Percentiles rank a stretch among this genome's conserved stretches.
phyloP scores from a whole-genome alignment of 2,113 vertebrate genomes.

The Semicossyphus pulcher region DNA sequence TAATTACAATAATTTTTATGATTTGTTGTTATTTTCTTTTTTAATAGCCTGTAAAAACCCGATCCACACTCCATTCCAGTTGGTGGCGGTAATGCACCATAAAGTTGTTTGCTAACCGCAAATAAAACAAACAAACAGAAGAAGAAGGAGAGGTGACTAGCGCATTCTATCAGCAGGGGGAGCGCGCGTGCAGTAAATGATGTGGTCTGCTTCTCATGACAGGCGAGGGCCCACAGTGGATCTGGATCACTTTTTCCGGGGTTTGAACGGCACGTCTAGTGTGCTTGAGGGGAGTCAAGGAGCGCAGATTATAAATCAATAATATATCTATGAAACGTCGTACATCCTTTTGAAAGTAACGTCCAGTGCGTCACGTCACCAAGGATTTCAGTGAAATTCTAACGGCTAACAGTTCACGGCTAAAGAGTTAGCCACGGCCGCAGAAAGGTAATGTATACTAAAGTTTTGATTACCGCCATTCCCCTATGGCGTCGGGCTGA shows the following conservation, averaged over 20 bases:
- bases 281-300: neutral
- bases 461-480: conserved; percentile 29
- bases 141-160: neutral
- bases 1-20: too few species aligned
- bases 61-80: too few species aligned
- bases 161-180: conserved; percentile 55
- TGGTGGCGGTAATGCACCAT: too few species aligned
- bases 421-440: conserved; percentile 68
- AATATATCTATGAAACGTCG: neutral
- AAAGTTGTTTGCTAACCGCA: too few species aligned
- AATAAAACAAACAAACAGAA: too few species aligned
- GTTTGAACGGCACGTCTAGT: conserved; percentile 20
- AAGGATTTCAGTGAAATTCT: conserved; percentile 14
- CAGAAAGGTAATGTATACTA: conserved; percentile 60
- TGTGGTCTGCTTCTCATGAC: conserved; percentile 25
- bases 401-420: conserved; percentile 49
- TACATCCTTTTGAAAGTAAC: neutral
- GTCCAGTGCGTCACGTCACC: neutral
- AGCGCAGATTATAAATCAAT: neutral
- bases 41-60: too few species aligned
- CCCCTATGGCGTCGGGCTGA: neutral
- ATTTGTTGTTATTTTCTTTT: too few species aligned
- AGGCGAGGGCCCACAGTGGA: conserved; percentile 30
- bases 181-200: conserved; percentile 23
- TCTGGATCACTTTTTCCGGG: conserved; percentile 67